These are phyloP conservation scores for Embidobia sp. DNA, from an alignment of 2,888 invertebrate species.

Conservation along the genomic window DNA sequence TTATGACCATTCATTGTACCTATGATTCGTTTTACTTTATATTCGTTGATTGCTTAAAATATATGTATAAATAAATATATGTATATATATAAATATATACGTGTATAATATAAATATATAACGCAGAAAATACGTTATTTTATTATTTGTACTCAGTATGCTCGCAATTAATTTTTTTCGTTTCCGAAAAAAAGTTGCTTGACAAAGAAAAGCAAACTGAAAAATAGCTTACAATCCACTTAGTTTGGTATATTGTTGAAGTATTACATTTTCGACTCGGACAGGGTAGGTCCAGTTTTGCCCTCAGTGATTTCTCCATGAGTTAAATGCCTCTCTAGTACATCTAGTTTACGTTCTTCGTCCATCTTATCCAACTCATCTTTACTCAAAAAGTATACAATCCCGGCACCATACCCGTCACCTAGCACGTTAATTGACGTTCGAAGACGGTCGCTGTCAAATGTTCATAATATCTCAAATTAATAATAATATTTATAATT, in stretches of 20 bases:
- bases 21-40: not conserved
- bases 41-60: too few species aligned
- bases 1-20: constrained; percentile 25
- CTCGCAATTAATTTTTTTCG: constrained; percentile 56
- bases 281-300: constrained; percentile 56
- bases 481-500: not conserved
- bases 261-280: constrained; percentile 74
- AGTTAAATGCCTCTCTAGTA: constrained; percentile 70
- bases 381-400: constrained; percentile 86
- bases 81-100: constrained; percentile 23
- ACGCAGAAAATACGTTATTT: constrained; percentile 20
- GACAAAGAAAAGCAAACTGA: not conserved
- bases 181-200: constrained; percentile 15
- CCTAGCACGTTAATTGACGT: constrained; percentile 88
- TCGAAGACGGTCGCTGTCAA: constrained; percentile 83
- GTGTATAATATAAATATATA: constrained; percentile 26
- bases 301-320: constrained; percentile 47
- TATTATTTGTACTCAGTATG: constrained; percentile 70
- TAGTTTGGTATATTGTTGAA: not conserved
- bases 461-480: not conserved
- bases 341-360: constrained; percentile 72
- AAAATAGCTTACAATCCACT: constrained; percentile 11
- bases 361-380: constrained; percentile 82
- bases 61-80: too few species aligned
- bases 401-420: constrained; percentile 89